Conservation (phyloP, 2,113 vertebrate species). For the Python bivittatus region DNA sequence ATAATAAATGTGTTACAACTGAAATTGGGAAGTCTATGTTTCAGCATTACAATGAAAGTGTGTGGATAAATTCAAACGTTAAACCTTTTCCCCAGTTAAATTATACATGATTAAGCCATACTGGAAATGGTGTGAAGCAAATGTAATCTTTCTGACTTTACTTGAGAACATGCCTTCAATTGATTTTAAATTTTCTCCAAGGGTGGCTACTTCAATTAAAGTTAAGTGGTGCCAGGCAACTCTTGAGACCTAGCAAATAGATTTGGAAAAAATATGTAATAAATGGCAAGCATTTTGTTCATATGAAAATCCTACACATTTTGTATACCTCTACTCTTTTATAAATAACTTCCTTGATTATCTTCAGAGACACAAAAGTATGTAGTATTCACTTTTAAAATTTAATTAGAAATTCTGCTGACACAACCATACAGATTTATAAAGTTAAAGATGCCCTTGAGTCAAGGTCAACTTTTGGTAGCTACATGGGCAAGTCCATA, state of each 20-base stretch:
- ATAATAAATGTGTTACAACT: background rate
- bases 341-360: conserved; percentile 39
- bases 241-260: conserved; percentile 34
- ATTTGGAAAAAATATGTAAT: conserved; percentile 44
- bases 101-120: conserved; percentile 46
- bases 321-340: conserved; percentile 5
- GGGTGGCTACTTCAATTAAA: conserved; percentile 67
- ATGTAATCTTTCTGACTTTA: conserved; percentile 60
- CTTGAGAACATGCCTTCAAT: conserved; percentile 56
- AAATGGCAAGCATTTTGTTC: conserved; percentile 41
- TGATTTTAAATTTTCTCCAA: conserved; percentile 61
- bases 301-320: conserved; percentile 41
- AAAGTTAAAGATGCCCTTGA: background rate
- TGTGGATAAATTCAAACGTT: conserved; percentile 25
- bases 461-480: background rate
- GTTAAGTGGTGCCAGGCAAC: conserved; percentile 58
- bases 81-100: conserved; percentile 32
- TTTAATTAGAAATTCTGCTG: conserved; percentile 54
- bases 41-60: background rate
- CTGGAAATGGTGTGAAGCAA: conserved; percentile 43
- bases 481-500: background rate
- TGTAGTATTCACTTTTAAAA: conserved; percentile 38
- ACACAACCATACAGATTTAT: conserved; percentile 15
- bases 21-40: conserved; percentile 1
- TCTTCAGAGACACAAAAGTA: conserved; percentile 32